These are phyloP conservation scores for Polyommatus iphigenia DNA, from an alignment of 2,888 invertebrate species.

Conservation along the genomic window DNA sequence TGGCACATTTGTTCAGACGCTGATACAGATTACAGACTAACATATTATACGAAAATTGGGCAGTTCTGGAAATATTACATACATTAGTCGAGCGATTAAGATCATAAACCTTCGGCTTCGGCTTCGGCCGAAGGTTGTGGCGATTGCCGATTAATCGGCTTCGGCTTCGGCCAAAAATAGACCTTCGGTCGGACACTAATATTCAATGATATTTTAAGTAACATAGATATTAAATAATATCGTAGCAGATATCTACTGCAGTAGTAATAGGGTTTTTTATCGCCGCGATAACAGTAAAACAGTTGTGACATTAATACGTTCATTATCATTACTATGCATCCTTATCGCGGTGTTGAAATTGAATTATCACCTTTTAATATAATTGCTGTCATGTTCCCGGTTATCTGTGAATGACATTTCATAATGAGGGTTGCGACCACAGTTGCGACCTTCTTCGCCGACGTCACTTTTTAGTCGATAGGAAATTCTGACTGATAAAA, in stretches of 20 bases:
- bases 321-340: conserved; percentile 27
- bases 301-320: conserved; percentile 23
- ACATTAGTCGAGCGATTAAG: too few relatives aligned
- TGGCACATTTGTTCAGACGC: too few relatives aligned
- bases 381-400: background rate
- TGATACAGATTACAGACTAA: too few relatives aligned
- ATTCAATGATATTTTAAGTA: background rate
- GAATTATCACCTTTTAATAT: conserved; percentile 7
- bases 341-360: conserved; percentile 25
- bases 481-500: background rate
- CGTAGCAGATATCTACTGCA: background rate
- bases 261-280: background rate
- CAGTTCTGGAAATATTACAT: too few relatives aligned
- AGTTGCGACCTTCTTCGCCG: background rate
- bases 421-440: background rate
- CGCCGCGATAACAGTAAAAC: conserved; percentile 7
- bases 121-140: too few relatives aligned
- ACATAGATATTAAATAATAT: too few relatives aligned
- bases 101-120: too few relatives aligned
- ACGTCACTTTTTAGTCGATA: background rate
- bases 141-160: too few relatives aligned
- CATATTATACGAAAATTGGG: too few relatives aligned
- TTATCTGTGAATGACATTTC: background rate
- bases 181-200: too few relatives aligned
- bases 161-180: too few relatives aligned